A percentile compares a stretch with the other conserved stretches of the same genome.
Evolutionary conservation across 2,888 invertebrate species (phyloP).

Genomic region (Amiota communis): DNA sequence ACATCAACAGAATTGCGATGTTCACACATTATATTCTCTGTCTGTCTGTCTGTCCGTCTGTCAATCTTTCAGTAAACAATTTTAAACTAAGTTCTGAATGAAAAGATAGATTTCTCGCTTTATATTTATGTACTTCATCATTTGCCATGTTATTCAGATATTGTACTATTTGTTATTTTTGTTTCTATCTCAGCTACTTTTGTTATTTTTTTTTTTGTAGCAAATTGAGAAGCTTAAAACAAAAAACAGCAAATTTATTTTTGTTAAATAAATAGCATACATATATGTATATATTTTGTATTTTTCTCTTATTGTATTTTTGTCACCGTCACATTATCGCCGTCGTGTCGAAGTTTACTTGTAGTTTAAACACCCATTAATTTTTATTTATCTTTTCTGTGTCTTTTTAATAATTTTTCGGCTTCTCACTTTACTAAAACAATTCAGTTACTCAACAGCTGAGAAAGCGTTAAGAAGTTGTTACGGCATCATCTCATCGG

Average conservation of each 20-base stretch:
- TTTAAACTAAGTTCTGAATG: conserved; percentile 62
- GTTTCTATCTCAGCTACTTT: background rate
- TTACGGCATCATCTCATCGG: conserved; percentile 25
- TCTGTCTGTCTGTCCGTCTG: conserved; percentile 16
- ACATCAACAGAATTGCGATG: background rate
- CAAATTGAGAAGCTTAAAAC: conserved; percentile 11
- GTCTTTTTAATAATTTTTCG: conserved; percentile 13
- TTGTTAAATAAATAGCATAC: conserved; percentile 28
- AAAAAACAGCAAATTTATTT: conserved; percentile 2
- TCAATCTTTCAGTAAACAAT: conserved; percentile 56
- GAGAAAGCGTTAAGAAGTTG: conserved; percentile 62
- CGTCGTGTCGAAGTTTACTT: conserved; percentile 22
- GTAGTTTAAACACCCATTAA: conserved; percentile 19
- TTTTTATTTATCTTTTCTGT: conserved; percentile 4
- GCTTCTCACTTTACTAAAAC: conserved; percentile 2
- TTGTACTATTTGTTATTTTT: conserved; percentile 29
- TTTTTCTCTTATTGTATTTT: background rate
- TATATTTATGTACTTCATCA: conserved; percentile 26
- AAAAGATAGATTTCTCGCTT: conserved; percentile 16
- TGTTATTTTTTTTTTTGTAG: background rate
- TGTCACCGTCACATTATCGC: background rate
- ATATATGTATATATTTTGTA: background rate
- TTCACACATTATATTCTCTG: background rate
- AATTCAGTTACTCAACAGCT: conserved; percentile 46
- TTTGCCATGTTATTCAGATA: conserved; percentile 31